A percentile compares a stretch with the other conserved stretches of the same genome.
Evolutionary conservation across 2,888 invertebrate species (phyloP).

Genomic region (Apamea sordens): DNA sequence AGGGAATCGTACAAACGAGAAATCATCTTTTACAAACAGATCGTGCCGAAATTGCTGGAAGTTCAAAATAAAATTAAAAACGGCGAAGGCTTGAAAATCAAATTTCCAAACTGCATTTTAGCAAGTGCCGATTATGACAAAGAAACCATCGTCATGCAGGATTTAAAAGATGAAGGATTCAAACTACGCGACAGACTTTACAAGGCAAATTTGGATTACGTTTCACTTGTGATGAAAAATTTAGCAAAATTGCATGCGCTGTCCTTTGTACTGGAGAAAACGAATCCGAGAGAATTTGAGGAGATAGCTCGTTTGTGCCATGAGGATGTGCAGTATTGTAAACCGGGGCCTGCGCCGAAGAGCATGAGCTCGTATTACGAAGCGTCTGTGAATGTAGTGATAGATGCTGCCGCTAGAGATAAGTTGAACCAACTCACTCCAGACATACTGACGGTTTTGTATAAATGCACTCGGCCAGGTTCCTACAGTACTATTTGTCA

Average conservation of each 20-base stretch:
- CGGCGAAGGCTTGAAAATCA: constrained; percentile 82
- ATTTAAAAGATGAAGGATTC: constrained; percentile 64
- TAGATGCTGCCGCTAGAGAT: constrained; percentile 70
- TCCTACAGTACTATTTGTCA: constrained; percentile 79
- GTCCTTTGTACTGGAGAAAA: constrained; percentile 76
- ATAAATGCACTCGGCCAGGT: constrained; percentile 75
- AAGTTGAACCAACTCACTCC: constrained; percentile 73
- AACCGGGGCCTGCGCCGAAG: constrained; percentile 73
- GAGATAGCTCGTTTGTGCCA: constrained; percentile 72
- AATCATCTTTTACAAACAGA: constrained; percentile 71
- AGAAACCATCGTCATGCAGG: constrained; percentile 75
- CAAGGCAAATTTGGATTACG: constrained; percentile 75
- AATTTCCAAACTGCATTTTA: constrained; percentile 79
- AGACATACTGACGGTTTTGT: constrained; percentile 74
- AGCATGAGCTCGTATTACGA: constrained; percentile 77
- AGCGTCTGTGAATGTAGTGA: constrained; percentile 77
- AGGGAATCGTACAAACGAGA: constrained; percentile 79
- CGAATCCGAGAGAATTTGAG: constrained; percentile 73
- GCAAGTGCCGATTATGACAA: constrained; percentile 75
- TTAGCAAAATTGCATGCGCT: constrained; percentile 82
- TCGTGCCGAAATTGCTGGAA: constrained; percentile 75
- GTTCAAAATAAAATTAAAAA: constrained; percentile 76
- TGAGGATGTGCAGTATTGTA: constrained; percentile 79
- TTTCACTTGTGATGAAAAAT: constrained; percentile 77
- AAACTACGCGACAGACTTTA: constrained; percentile 73